Evolutionary conservation across 1,140 invertebrate species (phyloP), one percentile per base, ranked within the genome.

Genomic region (Tetramorium simillimum): DNA sequence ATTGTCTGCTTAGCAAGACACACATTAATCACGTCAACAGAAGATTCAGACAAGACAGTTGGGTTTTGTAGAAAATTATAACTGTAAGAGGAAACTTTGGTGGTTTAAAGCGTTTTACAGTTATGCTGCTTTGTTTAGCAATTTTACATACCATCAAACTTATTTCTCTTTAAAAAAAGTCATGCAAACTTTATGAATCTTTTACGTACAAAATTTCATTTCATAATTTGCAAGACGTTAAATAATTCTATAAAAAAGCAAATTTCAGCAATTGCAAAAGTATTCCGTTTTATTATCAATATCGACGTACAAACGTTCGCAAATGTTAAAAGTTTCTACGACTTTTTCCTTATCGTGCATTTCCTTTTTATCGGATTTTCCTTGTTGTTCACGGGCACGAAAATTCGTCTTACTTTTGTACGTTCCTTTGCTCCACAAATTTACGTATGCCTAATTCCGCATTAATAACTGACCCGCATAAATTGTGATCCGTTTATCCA

Each of bases 21-120:
- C 28, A 56, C 63, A 81, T 53, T 78, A 78, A 78, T 78, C 56
- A 78, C 18, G 2, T n/a, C 58, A 28, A 18, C 21, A 46, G 10
- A 63, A 63, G 43, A 43, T 37, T 63, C 24, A 46, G n/a, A 63
- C 58, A n/a, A 3, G 33, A 56, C n/a, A 43, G 28, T 81, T 56
- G 77, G 37, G 40, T 56, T 81, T 70, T 70, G 9, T 37, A 43
- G n/a, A 16, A 69, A 69, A 56, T 43, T 12, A 70, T 21, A 80
- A 53, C 65, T 33, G 14, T 53, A 43, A 69, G 16, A 24, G 7
- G 16, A 43, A 56, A 28, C n/a, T 81, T 40, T 24, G 14, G 5
- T 14, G 65, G 10, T 56, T 56, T 53, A 43, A 28, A 40, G 9
- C 14, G 24, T 40, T 81, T 81, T 53, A 28, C 33, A 69, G 6